phyloP scores from a whole-genome alignment of 2,888 invertebrate species.

The Leptinotarsa tumamoca region DNA sequence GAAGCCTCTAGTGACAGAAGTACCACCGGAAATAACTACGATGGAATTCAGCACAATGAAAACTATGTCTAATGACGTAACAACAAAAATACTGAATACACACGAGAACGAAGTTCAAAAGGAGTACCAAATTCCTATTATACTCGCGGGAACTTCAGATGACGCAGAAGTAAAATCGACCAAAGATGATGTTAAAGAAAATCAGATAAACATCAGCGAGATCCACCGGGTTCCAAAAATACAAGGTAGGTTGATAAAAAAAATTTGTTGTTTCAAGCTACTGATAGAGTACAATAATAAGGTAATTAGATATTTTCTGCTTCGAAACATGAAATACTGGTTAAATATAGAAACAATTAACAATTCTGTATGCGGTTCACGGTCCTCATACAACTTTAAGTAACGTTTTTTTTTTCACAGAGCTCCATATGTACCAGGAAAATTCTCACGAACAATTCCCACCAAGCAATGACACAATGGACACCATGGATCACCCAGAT shows the following conservation, averaged over 20 bases:
- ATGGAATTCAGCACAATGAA: not conserved
- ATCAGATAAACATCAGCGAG: conserved; percentile 22
- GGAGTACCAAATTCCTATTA: conserved; percentile 14
- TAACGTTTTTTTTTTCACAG: conserved; percentile 16
- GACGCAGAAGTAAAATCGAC: not conserved
- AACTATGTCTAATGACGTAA: not conserved
- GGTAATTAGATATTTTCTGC: too few relatives aligned
- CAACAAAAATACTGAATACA: conserved; percentile 16
- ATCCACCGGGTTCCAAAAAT: conserved; percentile 38
- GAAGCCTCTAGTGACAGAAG: conserved; percentile 2
- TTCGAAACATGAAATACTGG: too few relatives aligned
- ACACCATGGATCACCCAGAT: conserved; percentile 49
- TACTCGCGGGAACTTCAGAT: conserved; percentile 1
- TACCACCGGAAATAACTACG: not conserved
- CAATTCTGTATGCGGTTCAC: too few relatives aligned
- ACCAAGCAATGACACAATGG: conserved; percentile 24
- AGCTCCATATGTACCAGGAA: conserved; percentile 27
- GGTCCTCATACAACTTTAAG: too few relatives aligned
- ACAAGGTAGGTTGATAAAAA: conserved; percentile 31
- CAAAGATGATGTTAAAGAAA: not conserved
- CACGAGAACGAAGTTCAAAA: conserved; percentile 12
- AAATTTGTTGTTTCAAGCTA: not conserved
- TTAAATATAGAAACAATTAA: not conserved
- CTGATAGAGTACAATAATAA: too few relatives aligned
- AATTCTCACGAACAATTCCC: conserved; percentile 13